Evolutionary conservation across 2,888 invertebrate genomes (phyloP).

Genomic region (Microctonus hyperodae): DNA sequence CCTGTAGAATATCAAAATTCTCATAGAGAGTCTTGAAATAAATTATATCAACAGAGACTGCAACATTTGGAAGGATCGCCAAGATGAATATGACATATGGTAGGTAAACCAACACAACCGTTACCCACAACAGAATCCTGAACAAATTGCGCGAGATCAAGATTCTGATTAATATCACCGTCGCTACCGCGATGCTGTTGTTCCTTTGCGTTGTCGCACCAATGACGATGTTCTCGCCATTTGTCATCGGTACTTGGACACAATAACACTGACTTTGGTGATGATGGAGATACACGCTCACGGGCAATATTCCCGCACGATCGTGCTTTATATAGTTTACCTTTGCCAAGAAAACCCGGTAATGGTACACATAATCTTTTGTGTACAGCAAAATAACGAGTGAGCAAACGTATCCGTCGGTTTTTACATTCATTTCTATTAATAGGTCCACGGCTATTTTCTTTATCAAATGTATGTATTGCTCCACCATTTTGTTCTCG

Average conservation of each 20-base stretch:
- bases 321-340: constrained; percentile 69
- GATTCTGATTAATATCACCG: constrained; percentile 67
- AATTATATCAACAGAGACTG: constrained; percentile 66
- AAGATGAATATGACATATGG: constrained; percentile 67
- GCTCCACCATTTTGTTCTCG: constrained; percentile 42
- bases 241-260: constrained; percentile 56
- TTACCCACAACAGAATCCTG: constrained; percentile 53
- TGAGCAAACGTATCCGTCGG: constrained; percentile 69
- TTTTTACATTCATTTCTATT: constrained; percentile 57
- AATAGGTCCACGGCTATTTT: constrained; percentile 46
- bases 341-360: constrained; percentile 67
- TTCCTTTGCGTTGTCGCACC: constrained; percentile 53
- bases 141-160: constrained; percentile 57
- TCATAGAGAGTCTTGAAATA: background rate
- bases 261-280: constrained; percentile 56
- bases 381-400: constrained; percentile 75
- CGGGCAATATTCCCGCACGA: constrained; percentile 70
- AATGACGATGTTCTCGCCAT: constrained; percentile 63
- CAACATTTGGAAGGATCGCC: constrained; percentile 68
- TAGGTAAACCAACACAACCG: constrained; percentile 64
- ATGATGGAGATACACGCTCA: constrained; percentile 64
- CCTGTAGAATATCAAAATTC: constrained; percentile 11
- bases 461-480: constrained; percentile 51
- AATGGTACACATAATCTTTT: constrained; percentile 71
- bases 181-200: constrained; percentile 59